Conservation (phyloP, 2,888 invertebrate species). For the Drosophila heteroneura region DNA sequence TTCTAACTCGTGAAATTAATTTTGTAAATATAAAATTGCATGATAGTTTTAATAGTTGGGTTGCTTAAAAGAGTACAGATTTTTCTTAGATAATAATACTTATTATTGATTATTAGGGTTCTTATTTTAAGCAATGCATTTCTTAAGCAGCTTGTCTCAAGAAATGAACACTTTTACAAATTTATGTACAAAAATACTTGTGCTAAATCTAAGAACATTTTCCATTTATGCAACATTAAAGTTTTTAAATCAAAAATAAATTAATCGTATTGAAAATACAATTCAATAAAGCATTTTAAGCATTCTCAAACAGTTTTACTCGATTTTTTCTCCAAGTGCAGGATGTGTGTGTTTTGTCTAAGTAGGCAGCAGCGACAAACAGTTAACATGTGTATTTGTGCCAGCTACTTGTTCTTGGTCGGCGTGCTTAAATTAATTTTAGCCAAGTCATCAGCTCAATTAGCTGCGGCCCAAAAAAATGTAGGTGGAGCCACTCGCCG, state of each 20-base stretch:
- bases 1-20: neutral
- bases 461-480: conserved; percentile 39
- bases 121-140: neutral
- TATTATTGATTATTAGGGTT: neutral
- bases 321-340: conserved; percentile 1
- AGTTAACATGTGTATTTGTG: conserved; percentile 57
- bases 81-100: neutral
- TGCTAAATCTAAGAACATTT: neutral
- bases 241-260: neutral
- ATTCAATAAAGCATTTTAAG: neutral
- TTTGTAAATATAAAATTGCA: neutral
- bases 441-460: conserved; percentile 65
- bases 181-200: neutral
- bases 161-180: neutral
- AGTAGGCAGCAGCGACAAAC: conserved; percentile 47
- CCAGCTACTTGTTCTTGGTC: conserved; percentile 45
- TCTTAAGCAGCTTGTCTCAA: neutral
- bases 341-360: conserved; percentile 7
- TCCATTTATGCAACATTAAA: neutral
- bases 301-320: neutral
- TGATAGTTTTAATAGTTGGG: neutral
- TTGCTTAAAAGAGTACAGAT: neutral
- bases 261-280: neutral
- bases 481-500: conserved; percentile 64
- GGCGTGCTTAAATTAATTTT: conserved; percentile 43